These are phyloP conservation scores for Odontomachus brunneus DNA, from an alignment of 1,140 invertebrate species.

Conservation along the genomic window DNA sequence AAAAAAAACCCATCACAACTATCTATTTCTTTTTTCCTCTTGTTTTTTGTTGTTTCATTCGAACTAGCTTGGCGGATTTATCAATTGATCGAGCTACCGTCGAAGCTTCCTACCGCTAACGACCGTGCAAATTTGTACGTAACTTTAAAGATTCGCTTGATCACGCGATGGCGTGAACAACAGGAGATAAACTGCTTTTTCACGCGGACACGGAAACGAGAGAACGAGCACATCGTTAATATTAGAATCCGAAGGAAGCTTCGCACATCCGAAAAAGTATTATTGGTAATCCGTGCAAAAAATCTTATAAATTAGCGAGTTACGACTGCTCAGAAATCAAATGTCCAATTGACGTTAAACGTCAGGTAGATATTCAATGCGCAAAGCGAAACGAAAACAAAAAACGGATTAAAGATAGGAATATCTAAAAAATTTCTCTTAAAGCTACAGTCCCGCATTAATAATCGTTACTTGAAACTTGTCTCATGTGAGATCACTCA, in stretches of 20 bases:
- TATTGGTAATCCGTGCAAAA: conserved; percentile 16
- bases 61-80: not conserved
- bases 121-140: conserved; percentile 31
- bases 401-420: not conserved
- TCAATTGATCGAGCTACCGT: conserved; percentile 22
- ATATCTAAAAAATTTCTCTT: too few relatives aligned
- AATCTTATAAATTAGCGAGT: not conserved
- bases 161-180: conserved; percentile 30
- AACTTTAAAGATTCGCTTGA: conserved; percentile 46
- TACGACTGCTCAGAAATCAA: not conserved
- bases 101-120: not conserved
- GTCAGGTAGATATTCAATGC: conserved; percentile 11
- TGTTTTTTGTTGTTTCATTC: not conserved
- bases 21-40: not conserved
- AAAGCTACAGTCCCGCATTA: too few relatives aligned
- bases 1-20: conserved; percentile 19
- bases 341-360: conserved; percentile 16
- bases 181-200: conserved; percentile 31
- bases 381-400: not conserved
- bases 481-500: too few relatives aligned
- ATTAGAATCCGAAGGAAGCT: conserved; percentile 21
- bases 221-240: conserved; percentile 45
- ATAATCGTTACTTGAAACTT: too few relatives aligned
- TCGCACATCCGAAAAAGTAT: conserved; percentile 24
- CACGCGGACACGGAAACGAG: conserved; percentile 27